Conservation (phyloP, 2,113 vertebrate species). For the Leptocoma aspasia region DNA sequence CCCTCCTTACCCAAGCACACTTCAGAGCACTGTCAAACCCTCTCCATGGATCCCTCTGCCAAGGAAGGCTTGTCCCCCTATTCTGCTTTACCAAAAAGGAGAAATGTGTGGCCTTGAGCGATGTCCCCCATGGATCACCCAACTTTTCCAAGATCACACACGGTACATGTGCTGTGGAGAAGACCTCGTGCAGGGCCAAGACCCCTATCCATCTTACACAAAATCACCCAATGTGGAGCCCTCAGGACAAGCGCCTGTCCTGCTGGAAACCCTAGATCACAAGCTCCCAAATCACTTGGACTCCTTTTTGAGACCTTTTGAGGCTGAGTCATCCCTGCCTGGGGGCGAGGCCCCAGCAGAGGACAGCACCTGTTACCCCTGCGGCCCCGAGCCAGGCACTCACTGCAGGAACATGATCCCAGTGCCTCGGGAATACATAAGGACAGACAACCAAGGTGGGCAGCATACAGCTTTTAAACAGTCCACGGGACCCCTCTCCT, state of each 20-base stretch:
- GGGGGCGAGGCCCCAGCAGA: background rate
- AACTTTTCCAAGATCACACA: background rate
- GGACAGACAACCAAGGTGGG: background rate
- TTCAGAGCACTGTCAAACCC: background rate
- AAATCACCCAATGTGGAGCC: background rate
- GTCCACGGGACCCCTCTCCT: background rate
- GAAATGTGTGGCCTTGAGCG: rapidly evolving
- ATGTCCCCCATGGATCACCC: rapidly evolving
- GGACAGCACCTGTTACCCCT: slow-evolving; percentile 16
- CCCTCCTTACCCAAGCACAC: background rate
- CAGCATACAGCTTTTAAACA: background rate
- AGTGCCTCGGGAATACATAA: background rate
- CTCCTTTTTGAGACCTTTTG: background rate
- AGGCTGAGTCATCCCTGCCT: background rate
- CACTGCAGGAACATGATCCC: background rate
- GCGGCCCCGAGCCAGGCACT: background rate
- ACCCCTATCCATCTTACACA: rapidly evolving
- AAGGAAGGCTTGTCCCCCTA: background rate
- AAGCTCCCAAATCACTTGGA: background rate
- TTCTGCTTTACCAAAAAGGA: background rate
- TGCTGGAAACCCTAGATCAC: background rate
- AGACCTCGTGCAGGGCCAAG: background rate
- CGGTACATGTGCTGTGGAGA: rapidly evolving
- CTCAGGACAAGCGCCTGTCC: rapidly evolving
- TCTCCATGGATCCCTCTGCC: rapidly evolving